A percentile compares a stretch with the other conserved stretches of the same genome.
These are phyloP conservation scores for Eulacestoma nigropectus DNA, from an alignment of 2,113 vertebrate genomes.

Conservation along the genomic window DNA sequence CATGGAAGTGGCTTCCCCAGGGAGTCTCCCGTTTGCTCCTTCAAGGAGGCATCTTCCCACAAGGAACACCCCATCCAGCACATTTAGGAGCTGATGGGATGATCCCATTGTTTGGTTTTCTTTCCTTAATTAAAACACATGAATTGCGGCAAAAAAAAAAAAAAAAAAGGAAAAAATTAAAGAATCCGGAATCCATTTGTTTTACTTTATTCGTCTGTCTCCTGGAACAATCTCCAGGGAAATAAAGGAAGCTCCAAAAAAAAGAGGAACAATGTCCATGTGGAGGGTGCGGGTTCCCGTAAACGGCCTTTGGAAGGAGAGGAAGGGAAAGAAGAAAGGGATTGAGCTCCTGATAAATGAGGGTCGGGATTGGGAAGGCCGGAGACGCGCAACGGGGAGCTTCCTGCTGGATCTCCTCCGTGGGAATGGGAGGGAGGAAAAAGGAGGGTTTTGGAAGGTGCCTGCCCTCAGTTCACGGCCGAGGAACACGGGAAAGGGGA, in stretches of 20 bases:
- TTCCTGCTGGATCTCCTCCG: not conserved
- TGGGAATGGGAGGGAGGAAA: not conserved
- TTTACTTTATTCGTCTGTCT: not conserved
- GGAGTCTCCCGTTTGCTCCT: not conserved
- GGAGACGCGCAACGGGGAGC: fast-evolving
- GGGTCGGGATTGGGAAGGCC: not conserved
- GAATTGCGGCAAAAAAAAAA: not conserved
- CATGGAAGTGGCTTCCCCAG: not conserved
- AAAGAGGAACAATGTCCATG: not conserved
- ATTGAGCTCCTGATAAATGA: not conserved
- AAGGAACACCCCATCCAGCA: not conserved
- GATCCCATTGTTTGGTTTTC: not conserved
- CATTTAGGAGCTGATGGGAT: not conserved
- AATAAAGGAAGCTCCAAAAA: not conserved
- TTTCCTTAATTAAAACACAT: not conserved
- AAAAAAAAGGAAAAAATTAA: not conserved
- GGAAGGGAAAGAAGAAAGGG: not conserved
- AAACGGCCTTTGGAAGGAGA: not conserved
- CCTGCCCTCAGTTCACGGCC: not conserved
- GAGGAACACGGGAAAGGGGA: not conserved
- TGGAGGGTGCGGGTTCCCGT: not conserved
- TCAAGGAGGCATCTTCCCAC: not conserved
- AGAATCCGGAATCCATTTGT: not conserved
- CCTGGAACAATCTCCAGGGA: not conserved
- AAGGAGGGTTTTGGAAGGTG: not conserved